Conservation (phyloP, 1,140 invertebrate species). For the Drosophila mauritiana region DNA sequence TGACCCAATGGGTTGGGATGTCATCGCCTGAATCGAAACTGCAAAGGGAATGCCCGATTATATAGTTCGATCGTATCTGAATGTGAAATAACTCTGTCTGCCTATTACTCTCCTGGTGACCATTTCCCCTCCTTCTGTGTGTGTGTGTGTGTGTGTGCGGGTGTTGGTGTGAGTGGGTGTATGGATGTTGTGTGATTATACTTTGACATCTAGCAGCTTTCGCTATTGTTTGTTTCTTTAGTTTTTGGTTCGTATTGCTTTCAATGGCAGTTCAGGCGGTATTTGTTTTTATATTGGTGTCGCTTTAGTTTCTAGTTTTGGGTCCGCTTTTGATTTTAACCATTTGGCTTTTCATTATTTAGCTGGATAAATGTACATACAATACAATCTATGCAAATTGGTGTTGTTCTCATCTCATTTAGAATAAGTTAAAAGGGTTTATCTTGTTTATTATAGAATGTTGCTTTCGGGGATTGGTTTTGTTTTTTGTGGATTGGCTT, state of each 20-base stretch:
- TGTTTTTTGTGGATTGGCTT: conserved; percentile 7
- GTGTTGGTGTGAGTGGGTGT: conserved; percentile 9
- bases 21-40: conserved; percentile 23
- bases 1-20: conserved; percentile 20
- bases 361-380: conserved; percentile 34
- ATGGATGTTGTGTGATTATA: conserved; percentile 13
- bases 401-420: conserved; percentile 36
- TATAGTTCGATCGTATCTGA: conserved; percentile 15
- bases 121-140: conserved; percentile 11
- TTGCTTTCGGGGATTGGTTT: conserved; percentile 4
- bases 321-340: conserved; percentile 34
- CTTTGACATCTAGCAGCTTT: conserved; percentile 30
- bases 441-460: conserved; percentile 19
- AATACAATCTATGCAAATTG: conserved; percentile 48
- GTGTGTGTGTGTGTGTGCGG: conserved; percentile 5
- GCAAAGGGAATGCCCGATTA: conserved; percentile 15
- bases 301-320: conserved; percentile 25
- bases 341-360: conserved; percentile 20
- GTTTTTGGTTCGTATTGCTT: conserved; percentile 69
- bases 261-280: conserved; percentile 79
- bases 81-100: conserved; percentile 20
- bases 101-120: conserved; percentile 24
- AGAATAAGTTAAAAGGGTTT: conserved; percentile 25
- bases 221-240: conserved; percentile 18
- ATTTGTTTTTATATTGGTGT: conserved; percentile 39